A percentile compares a stretch with the other conserved stretches of the same genome.
Evolutionary conservation across 1,140 invertebrate species (phyloP).

Genomic region (Zaprionus gabonicus): DNA sequence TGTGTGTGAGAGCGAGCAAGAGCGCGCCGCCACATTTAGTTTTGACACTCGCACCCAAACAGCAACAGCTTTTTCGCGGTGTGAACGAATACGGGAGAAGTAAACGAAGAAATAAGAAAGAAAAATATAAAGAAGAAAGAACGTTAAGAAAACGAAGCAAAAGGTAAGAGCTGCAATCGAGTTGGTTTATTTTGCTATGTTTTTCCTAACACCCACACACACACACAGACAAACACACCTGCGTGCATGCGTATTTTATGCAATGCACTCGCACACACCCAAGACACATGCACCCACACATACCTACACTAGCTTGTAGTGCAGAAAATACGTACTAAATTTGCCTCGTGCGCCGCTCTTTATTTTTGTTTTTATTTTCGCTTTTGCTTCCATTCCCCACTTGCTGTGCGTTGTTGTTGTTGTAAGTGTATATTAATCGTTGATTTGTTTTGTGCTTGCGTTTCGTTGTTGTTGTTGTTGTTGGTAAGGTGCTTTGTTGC

Average conservation of each 20-base stretch:
- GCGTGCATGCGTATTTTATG: slow-evolving; percentile 24
- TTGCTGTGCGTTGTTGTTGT: background rate
- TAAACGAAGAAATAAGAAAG: background rate
- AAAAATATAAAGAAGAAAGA: background rate
- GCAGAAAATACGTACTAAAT: slow-evolving; percentile 17
- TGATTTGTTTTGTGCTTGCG: slow-evolving; percentile 52
- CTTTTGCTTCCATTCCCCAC: slow-evolving; percentile 21
- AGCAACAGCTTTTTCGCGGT: slow-evolving; percentile 41
- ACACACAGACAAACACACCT: slow-evolving; percentile 24
- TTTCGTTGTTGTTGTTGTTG: slow-evolving; percentile 20
- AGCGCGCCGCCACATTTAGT: slow-evolving; percentile 13
- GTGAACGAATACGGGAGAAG: slow-evolving; percentile 18
- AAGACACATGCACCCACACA: slow-evolving; percentile 19
- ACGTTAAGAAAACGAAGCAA: background rate
- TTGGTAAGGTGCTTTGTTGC: background rate
- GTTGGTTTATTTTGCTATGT: slow-evolving; percentile 37
- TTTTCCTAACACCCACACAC: slow-evolving; percentile 39
- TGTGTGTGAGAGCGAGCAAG: slow-evolving; percentile 9
- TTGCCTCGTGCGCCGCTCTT: slow-evolving; percentile 43
- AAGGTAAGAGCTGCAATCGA: slow-evolving; percentile 60
- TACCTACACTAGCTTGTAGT: slow-evolving; percentile 17
- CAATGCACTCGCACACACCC: slow-evolving; percentile 20
- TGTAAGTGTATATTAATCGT: slow-evolving; percentile 33
- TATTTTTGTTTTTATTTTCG: slow-evolving; percentile 70
- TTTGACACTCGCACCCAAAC: slow-evolving; percentile 26